phyloP scores from a whole-genome alignment of 1,140 invertebrate species.

The Plectus sambesii region DNA sequence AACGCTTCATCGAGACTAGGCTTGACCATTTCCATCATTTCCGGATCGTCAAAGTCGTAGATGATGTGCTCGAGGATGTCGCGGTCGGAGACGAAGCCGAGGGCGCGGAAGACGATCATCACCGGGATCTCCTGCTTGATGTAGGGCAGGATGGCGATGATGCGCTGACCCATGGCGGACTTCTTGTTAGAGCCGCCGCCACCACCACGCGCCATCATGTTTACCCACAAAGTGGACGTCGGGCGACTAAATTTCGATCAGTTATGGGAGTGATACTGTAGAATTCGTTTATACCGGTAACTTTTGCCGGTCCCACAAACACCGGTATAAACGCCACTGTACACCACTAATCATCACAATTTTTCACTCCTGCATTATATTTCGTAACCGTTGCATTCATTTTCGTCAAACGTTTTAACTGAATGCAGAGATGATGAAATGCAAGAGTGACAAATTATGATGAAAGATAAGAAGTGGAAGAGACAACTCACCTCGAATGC shows the following conservation, averaged over 20 bases:
- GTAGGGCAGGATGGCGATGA: conserved; percentile 92
- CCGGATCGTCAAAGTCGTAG: conserved; percentile 96
- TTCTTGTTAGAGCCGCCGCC: conserved; percentile 56
- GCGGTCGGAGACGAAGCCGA: conserved; percentile 94
- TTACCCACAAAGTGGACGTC: conserved; percentile 93
- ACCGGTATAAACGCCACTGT: no score
- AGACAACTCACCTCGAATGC: conserved; percentile 54
- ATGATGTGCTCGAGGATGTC: conserved; percentile 98
- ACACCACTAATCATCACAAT: no score
- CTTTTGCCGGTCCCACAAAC: no score
- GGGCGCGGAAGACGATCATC: conserved; percentile 89
- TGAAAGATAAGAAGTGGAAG: neutral
- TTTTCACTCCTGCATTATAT: no score
- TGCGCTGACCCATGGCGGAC: conserved; percentile 90
- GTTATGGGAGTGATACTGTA: no score
- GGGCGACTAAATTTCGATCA: conserved; percentile 70
- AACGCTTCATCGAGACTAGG: conserved; percentile 97
- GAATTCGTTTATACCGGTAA: no score
- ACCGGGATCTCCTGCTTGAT: conserved; percentile 97
- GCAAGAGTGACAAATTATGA: conserved; percentile 9
- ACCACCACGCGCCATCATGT: conserved; percentile 94
- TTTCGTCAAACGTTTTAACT: no score
- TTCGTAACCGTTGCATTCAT: no score
- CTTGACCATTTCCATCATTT: conserved; percentile 99
- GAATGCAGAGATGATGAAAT: conserved; percentile 10